A percentile compares a stretch with the other conserved stretches of the same genome.
phyloP scores from a whole-genome alignment of 2,113 vertebrate species.

The Uria aalge region DNA sequence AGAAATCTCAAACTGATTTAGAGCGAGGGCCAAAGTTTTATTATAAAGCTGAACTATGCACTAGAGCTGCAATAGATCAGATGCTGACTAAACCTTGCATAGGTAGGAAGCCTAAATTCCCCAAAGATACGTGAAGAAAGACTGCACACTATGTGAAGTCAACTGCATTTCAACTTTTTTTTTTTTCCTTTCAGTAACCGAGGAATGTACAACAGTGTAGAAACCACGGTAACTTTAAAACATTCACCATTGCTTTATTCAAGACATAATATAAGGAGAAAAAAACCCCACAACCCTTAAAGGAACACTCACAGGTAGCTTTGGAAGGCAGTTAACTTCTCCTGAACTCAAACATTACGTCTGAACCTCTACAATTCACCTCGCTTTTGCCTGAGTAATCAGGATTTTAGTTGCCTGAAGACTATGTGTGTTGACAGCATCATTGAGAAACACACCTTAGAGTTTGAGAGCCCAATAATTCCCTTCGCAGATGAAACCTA shows the following conservation, averaged over 20 bases:
- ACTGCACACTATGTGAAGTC: rapidly evolving
- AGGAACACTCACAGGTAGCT: neutral
- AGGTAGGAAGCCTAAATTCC: neutral
- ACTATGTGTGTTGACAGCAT: neutral
- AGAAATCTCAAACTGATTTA: neutral
- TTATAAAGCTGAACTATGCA: neutral
- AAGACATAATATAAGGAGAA: neutral
- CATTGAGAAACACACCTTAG: neutral
- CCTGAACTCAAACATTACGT: neutral
- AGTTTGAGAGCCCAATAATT: neutral
- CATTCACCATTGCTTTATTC: neutral
- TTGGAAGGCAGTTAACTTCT: neutral
- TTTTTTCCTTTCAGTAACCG: neutral
- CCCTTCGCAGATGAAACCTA: neutral
- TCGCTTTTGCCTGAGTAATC: neutral
- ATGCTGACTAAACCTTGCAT: neutral
- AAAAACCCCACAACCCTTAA: rapidly evolving
- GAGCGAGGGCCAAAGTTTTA: neutral
- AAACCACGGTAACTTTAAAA: neutral
- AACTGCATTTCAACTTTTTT: neutral
- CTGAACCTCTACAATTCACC: neutral
- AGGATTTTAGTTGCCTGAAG: neutral
- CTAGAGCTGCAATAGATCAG: neutral
- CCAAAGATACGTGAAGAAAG: neutral
- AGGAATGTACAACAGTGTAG: neutral